These are phyloP conservation scores for Crossocerus cetratus DNA, from an alignment of 2,888 invertebrate species.

Conservation along the genomic window DNA sequence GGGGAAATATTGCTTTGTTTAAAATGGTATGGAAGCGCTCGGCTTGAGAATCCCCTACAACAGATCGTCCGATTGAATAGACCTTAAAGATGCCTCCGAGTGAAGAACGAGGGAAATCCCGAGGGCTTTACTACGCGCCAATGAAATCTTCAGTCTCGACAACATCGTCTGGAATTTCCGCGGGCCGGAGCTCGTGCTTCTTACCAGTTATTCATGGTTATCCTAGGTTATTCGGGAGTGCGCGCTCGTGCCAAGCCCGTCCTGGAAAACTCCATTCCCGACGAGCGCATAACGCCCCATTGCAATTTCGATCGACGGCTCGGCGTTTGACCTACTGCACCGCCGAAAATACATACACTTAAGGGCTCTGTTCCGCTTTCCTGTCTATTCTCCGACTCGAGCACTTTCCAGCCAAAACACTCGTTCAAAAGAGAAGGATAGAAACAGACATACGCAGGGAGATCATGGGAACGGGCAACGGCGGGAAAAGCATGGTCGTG, in stretches of 20 bases:
- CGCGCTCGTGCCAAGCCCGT: background rate
- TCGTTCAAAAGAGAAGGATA: background rate
- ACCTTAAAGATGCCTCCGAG: conserved; percentile 9
- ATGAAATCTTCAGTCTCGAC: conserved; percentile 15
- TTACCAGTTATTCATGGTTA: conserved; percentile 7
- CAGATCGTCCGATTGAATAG: conserved; percentile 15
- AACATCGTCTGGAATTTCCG: conserved; percentile 11
- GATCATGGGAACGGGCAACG: no score
- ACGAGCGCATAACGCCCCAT: background rate
- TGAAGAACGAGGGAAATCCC: conserved; percentile 10
- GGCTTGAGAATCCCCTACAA: background rate
- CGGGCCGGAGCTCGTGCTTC: conserved; percentile 3
- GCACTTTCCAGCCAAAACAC: background rate
- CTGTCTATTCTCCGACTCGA: background rate
- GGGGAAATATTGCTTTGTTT: background rate
- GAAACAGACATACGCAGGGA: no score
- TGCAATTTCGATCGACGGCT: conserved; percentile 8
- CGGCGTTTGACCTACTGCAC: background rate
- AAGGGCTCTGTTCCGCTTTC: background rate
- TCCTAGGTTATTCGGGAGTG: conserved; percentile 2
- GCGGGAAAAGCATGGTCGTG: no score
- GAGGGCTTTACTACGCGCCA: background rate
- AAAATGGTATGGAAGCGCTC: background rate
- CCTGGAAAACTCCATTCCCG: background rate
- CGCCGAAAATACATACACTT: background rate